Conservation (phyloP, 1,140 invertebrate species). For the Drosophila funebris region DNA sequence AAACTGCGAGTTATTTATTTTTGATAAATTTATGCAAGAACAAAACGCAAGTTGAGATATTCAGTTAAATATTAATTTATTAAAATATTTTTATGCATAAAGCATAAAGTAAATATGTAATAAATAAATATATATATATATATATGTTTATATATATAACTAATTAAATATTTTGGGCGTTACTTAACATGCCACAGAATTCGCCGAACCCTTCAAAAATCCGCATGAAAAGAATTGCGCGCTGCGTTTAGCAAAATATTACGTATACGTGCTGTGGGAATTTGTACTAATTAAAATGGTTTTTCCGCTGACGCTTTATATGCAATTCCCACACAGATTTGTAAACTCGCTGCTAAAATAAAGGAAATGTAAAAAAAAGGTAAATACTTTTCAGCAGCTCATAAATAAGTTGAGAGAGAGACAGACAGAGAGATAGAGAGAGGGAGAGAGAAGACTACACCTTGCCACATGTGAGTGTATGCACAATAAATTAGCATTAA, state of each 20-base stretch:
- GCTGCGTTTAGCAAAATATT: conserved; percentile 51
- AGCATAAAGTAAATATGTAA: too few relatives aligned
- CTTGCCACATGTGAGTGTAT: conserved; percentile 52
- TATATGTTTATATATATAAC: background rate
- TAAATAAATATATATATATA: background rate
- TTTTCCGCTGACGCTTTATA: conserved; percentile 63
- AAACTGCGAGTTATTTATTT: too few relatives aligned
- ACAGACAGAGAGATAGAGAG: too few relatives aligned
- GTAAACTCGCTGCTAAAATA: conserved; percentile 41
- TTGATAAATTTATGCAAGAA: too few relatives aligned
- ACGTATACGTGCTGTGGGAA: conserved; percentile 60
- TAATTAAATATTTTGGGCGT: conserved; percentile 20
- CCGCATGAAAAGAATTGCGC: background rate
- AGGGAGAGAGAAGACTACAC: background rate
- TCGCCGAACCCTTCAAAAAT: background rate
- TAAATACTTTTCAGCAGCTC: conserved; percentile 62
- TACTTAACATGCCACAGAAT: background rate
- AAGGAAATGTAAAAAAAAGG: conserved; percentile 38
- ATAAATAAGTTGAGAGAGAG: conserved; percentile 59
- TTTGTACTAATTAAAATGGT: conserved; percentile 77
- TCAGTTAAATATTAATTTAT: too few relatives aligned
- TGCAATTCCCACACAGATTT: conserved; percentile 67
- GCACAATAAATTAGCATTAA: conserved; percentile 77
- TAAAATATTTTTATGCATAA: too few relatives aligned
- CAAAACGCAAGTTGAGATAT: too few relatives aligned